Evolutionary conservation across 2,113 vertebrate species (phyloP).

Genomic region (Mobula hypostoma): DNA sequence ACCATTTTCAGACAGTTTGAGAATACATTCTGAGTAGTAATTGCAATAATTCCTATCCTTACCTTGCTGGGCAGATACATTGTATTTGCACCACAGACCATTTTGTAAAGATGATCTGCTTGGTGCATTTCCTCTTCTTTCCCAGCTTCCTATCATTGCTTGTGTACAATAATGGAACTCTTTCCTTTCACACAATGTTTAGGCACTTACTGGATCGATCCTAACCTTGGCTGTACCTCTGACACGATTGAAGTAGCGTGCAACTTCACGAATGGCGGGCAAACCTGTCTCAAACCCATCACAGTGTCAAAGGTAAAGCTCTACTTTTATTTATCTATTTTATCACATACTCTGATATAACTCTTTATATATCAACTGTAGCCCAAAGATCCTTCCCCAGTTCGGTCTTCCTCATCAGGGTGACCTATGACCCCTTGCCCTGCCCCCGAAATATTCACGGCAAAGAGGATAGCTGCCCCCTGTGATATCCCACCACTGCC

Average conservation of each 20-base stretch:
- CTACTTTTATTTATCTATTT: background rate
- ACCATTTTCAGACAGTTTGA: background rate
- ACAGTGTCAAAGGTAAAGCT: conserved; percentile 76
- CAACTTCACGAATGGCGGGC: conserved; percentile 86
- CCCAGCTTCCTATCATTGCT: background rate
- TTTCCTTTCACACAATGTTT: background rate
- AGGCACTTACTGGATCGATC: conserved; percentile 96
- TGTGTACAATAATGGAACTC: background rate
- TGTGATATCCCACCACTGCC: too few species aligned
- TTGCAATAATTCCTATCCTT: background rate
- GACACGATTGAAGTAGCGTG: conserved; percentile 87
- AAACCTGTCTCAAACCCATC: conserved; percentile 84
- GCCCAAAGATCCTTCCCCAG: background rate
- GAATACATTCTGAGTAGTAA: too few species aligned
- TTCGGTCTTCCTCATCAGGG: too few species aligned
- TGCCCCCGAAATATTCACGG: too few species aligned
- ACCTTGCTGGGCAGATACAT: background rate
- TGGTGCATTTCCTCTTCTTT: background rate
- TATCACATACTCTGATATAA: background rate
- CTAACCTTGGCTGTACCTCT: conserved; percentile 84
- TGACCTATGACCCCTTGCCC: too few species aligned
- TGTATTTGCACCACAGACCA: background rate
- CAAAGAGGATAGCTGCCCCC: too few species aligned
- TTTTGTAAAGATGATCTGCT: background rate
- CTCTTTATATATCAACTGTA: background rate